Evolutionary conservation across 2,797 vertebrate species (phyloP), one percentile per base, ranked within the genome.

Genomic region (Tinamus major): DNA sequence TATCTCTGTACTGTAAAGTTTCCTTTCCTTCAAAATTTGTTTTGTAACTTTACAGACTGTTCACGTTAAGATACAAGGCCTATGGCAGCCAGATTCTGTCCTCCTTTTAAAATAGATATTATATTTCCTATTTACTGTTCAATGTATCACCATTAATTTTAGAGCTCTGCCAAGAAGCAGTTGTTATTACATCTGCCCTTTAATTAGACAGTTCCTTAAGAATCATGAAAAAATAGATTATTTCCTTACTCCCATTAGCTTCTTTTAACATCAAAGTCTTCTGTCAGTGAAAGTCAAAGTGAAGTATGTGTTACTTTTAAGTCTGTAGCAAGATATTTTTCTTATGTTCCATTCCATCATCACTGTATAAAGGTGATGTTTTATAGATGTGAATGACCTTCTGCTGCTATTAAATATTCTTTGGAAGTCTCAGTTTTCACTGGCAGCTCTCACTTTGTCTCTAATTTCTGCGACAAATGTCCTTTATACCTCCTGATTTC

Each of bases 231-330:
- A 31, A 89, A 83, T 56, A 67, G n/a, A 23, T 21, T 26, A 71
- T 37, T 78, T 69, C 63, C 33, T 23, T 59, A 15, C 39, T 85
- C 33, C 23, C 29, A 78, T 65, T 62, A 93, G 63, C 59, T 53
- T 53, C 35, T 91, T 85, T 65, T 69, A 90, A 91, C 70, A 82
- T 72, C 49, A 93, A 39, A 6, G 3, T 51, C 64, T 18, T 71
- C 6, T 55, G 29, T 81, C 37, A 94, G 67, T 88, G 56, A 95
- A 93, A 92, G 84, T 84, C 63, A 48, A 0, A 51, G 8, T 53
- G 46, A 92, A 91, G 26, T 51, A 86, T 72, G 55, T 87, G 46
- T 63, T 81, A 51, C 42, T 72, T 92, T 88, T 90, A 79, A 2
- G 4, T 21, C 29, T 84, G 24, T 56, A 81, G 59, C 4, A 2